A percentile compares a stretch with the other conserved stretches of the same genome.
Conservation (phyloP, 2,888 invertebrate species). For the Drosophila yooni region DNA sequence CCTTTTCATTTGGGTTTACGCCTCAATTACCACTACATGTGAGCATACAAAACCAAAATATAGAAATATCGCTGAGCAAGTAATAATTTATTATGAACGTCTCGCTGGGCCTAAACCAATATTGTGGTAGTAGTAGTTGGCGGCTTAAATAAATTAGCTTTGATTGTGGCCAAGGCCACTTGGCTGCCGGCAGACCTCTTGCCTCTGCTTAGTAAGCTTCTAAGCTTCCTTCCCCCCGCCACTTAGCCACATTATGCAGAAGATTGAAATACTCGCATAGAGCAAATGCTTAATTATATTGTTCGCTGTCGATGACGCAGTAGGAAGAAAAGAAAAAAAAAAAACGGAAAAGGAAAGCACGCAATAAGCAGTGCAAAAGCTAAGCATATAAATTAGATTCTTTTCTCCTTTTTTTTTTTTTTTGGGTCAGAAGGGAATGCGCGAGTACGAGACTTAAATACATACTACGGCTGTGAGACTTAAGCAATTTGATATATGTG, state of each 20-base stretch:
- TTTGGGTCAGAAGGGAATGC: background rate
- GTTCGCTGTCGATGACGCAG: slow-evolving; percentile 46
- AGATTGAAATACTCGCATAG: slow-evolving; percentile 66
- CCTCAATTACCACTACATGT: slow-evolving; percentile 10
- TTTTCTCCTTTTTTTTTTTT: background rate
- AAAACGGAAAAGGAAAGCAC: slow-evolving; percentile 15
- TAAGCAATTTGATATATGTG: slow-evolving; percentile 4
- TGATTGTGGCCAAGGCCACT: slow-evolving; percentile 67
- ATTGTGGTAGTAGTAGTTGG: slow-evolving; percentile 62
- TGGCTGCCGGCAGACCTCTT: slow-evolving; percentile 12
- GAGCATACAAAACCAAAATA: slow-evolving; percentile 20
- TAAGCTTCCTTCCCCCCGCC: background rate
- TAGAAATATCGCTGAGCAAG: slow-evolving; percentile 52
- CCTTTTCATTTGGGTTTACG: background rate
- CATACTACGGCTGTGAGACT: background rate
- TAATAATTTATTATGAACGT: slow-evolving; percentile 55
- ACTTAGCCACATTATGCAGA: slow-evolving; percentile 38
- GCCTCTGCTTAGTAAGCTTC: background rate
- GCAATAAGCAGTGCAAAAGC: slow-evolving; percentile 30
- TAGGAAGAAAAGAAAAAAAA: slow-evolving; percentile 6
- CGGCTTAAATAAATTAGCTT: slow-evolving; percentile 77
- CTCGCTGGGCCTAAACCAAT: slow-evolving; percentile 52
- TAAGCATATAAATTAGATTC: slow-evolving; percentile 35
- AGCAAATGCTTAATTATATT: slow-evolving; percentile 68
- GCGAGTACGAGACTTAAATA: background rate